A percentile compares a stretch with the other conserved stretches of the same genome.
Conservation (phyloP, 92 coral and sea anemone species). For the Palythoa grandiflora region DNA sequence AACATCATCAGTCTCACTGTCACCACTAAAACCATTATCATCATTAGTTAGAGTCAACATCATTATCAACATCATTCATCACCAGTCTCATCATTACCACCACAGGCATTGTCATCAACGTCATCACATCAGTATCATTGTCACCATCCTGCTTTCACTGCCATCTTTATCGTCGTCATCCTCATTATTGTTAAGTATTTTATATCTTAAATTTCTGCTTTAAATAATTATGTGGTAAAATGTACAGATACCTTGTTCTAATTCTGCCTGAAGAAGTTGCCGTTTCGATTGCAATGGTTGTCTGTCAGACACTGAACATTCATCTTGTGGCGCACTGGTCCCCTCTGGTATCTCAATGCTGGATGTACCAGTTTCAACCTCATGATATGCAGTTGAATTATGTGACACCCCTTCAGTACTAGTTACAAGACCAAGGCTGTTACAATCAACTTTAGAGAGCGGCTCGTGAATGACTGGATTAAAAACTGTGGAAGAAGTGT, state of each 20-base stretch:
- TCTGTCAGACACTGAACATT: background rate
- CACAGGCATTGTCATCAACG: background rate
- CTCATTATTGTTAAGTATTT: background rate
- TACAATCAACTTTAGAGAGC: constrained; percentile 65
- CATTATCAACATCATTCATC: constrained; percentile 4
- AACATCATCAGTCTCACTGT: background rate
- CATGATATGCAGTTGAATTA: background rate
- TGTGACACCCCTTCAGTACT: constrained; percentile 5
- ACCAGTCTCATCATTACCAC: background rate
- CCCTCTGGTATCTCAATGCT: background rate
- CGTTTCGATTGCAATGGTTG: background rate
- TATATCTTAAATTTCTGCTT: background rate
- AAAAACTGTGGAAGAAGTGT: constrained; percentile 59
- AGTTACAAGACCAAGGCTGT: constrained; percentile 24
- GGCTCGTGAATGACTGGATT: constrained; percentile 96
- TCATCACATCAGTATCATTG: background rate
- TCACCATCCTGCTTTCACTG: background rate
- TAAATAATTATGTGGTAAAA: background rate
- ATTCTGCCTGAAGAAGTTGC: background rate
- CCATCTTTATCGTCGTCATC: background rate
- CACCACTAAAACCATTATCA: background rate
- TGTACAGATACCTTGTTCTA: constrained; percentile 32
- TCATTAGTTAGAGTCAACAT: background rate
- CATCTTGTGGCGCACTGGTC: background rate
- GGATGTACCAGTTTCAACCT: background rate